Evolutionary conservation across 2,797 vertebrate species (phyloP), one percentile per base, ranked within the genome.

Genomic region (Epinephelus awoara): DNA sequence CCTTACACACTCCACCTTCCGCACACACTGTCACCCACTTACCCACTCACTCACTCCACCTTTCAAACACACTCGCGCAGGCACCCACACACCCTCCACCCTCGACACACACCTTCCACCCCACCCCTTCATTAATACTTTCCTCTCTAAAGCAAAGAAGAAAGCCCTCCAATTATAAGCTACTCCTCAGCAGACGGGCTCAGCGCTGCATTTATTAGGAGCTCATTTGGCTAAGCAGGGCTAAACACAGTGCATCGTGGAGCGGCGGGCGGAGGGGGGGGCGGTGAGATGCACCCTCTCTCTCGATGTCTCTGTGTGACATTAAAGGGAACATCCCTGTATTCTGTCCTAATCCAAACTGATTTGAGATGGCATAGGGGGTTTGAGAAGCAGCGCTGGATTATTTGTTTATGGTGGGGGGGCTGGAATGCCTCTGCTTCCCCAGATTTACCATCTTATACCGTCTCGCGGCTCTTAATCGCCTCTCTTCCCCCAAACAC

Each of bases 141-240:
- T 88, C 91, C 92, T 89, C 91, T 93, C 89, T 66, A 88, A 93
- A 87, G 85, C 79, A 58, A 86, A 90, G 91, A 75, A 90, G 86
- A 94, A 95, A 95, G 92, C 87, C 88, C 88, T 93, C 92, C 93
- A 94, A 94, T 95, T 93, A 95, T 93, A 90, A 85, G 83, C 71
- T 44, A 84, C 88, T 88, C 72, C 88, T 89, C 86, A 86, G 88
- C 84, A 88, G 89, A 92, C 85, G 63, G 92, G 91, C 90, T 94
- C 91, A 89, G 88, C 82, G 77, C 89, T 84, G 93, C 92, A 93
- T 94, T 95, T 95, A 94, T 95, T 94, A 95, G 94, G 90, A 92
- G 92, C 92, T 95, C 93, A 95, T 95, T 95, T 95, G 91, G 92
- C 94, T 95, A 95, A 95, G 94, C 94, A 79, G 92, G 90, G 91